A percentile compares a stretch with the other conserved stretches of the same genome.
Conservation (phyloP, 2,113 vertebrate genomes). For the Tricholaema leucomelas region DNA sequence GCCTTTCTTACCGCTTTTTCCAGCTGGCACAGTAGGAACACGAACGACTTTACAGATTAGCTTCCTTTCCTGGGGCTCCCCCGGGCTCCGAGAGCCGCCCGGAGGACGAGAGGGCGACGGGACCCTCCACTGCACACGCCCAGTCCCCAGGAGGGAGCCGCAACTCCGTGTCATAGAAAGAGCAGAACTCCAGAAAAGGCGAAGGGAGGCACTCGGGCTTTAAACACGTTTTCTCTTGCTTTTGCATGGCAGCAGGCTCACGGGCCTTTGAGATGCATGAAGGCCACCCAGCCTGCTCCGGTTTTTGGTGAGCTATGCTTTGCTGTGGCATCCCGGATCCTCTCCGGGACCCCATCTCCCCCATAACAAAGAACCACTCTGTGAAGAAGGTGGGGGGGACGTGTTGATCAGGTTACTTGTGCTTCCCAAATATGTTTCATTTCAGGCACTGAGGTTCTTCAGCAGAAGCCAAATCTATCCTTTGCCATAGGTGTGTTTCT, state of each 20-base stretch:
- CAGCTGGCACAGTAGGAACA: not conserved
- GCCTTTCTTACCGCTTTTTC: not conserved
- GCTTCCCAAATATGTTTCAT: not conserved
- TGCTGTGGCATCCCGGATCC: not conserved
- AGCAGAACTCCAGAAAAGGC: not conserved
- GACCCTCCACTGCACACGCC: fast-evolving
- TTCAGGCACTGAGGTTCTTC: not conserved
- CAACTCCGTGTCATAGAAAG: not conserved
- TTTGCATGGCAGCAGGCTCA: not conserved
- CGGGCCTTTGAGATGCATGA: not conserved
- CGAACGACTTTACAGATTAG: not conserved
- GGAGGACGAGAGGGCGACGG: fast-evolving
- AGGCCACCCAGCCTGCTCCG: fast-evolving
- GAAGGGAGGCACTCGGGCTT: not conserved
- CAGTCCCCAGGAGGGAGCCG: fast-evolving
- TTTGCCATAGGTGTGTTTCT: fast-evolving
- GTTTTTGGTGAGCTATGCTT: not conserved
- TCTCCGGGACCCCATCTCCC: not conserved
- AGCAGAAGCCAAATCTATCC: not conserved
- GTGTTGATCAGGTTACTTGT: not conserved
- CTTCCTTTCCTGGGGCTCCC: not conserved
- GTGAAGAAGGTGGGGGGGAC: fast-evolving
- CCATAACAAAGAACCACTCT: not conserved
- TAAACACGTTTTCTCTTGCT: not conserved
- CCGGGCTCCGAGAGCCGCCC: fast-evolving